Evolutionary conservation across 2,113 vertebrate genomes (phyloP).

Genomic region (Charadrius vociferus): DNA sequence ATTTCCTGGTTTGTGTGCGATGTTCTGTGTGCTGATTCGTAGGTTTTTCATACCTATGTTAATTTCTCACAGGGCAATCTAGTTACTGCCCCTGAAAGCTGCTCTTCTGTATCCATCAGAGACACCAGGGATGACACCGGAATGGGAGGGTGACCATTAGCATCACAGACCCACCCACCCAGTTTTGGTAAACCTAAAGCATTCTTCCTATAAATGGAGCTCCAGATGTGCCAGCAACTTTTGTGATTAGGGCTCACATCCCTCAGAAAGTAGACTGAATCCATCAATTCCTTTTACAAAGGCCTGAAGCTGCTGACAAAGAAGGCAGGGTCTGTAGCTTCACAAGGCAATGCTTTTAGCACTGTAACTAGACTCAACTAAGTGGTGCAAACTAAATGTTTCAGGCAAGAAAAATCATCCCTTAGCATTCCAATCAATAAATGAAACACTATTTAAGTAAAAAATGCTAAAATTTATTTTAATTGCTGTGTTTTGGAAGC

Average conservation of each 20-base stretch:
- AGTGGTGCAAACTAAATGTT: neutral
- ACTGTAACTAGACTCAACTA: neutral
- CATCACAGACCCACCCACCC: neutral
- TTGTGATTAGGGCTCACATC: neutral
- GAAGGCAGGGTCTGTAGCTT: neutral
- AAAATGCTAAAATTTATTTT: neutral
- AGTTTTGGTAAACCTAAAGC: neutral
- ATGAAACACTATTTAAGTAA: neutral
- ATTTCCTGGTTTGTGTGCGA: neutral
- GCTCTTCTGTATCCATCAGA: neutral
- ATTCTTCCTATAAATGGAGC: neutral
- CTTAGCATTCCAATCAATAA: neutral
- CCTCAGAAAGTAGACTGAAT: neutral
- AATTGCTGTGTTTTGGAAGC: neutral
- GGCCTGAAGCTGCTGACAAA: neutral
- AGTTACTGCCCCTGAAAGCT: neutral
- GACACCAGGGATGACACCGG: neutral
- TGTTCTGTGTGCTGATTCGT: neutral
- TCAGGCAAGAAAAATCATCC: neutral
- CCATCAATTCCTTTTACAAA: neutral
- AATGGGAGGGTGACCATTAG: neutral
- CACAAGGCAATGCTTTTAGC: neutral
- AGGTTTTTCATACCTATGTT: neutral
- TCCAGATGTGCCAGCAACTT: neutral
- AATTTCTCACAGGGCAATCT: neutral